phyloP scores from a whole-genome alignment of 2,797 vertebrate genomes.

The Todus mexicanus region DNA sequence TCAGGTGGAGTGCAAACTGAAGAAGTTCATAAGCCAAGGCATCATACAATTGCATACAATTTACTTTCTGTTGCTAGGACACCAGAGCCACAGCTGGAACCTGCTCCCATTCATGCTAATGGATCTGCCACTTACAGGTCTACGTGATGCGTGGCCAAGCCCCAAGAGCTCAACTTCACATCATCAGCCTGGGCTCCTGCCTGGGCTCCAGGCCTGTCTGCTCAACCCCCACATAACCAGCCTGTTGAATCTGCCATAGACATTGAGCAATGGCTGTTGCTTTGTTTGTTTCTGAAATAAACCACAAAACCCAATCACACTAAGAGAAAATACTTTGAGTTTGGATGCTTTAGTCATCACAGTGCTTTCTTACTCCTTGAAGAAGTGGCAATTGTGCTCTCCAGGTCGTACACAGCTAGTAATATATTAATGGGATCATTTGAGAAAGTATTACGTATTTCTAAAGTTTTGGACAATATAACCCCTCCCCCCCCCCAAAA shows the following conservation, averaged over 20 bases:
- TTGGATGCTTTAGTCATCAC: neutral
- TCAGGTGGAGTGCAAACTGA: neutral
- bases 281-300: neutral
- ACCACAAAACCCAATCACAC: neutral
- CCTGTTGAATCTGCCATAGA: neutral
- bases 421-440: neutral
- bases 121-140: neutral
- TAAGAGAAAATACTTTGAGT: neutral
- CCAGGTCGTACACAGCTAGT: neutral
- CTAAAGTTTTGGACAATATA: neutral
- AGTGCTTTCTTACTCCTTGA: neutral
- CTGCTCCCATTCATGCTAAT: neutral
- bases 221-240: fast-evolving
- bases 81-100: neutral
- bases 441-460: neutral
- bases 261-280: fast-evolving
- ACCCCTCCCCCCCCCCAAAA: fast-evolving
- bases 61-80: neutral
- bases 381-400: neutral
- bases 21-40: neutral
- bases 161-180: neutral
- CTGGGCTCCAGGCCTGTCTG: fast-evolving
- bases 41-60: neutral
- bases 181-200: fast-evolving
- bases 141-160: fast-evolving